These are phyloP conservation scores for Vanacampus margaritifer DNA, from an alignment of 2,113 vertebrate genomes.

Conservation along the genomic window DNA sequence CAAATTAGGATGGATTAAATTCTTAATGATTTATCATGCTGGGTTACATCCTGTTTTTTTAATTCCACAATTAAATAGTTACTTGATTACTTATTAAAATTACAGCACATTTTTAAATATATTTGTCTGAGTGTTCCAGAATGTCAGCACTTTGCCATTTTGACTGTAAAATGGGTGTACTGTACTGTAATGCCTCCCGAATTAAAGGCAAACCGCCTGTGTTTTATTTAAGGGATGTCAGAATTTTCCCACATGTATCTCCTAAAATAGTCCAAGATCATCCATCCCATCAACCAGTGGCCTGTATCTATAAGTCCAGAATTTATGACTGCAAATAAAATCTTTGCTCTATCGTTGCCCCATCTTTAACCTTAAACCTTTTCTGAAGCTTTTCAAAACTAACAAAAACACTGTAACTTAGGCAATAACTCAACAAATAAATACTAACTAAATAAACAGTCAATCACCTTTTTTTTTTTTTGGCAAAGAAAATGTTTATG, in stretches of 20 bases:
- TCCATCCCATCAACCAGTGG: constrained; percentile 2
- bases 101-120: constrained; percentile 22
- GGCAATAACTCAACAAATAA: too few relatives aligned
- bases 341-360: background rate
- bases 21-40: constrained; percentile 34
- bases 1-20: constrained; percentile 36
- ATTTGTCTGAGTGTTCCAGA: constrained; percentile 6
- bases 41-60: constrained; percentile 8
- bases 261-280: background rate
- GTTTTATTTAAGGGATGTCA: background rate
- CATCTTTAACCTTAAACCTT: background rate
- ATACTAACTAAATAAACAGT: too few relatives aligned
- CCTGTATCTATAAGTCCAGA: background rate
- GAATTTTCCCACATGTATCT: background rate
- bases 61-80: constrained; percentile 19
- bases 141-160: constrained; percentile 6
- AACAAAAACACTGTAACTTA: background rate
- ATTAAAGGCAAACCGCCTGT: constrained; percentile 2
- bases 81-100: constrained; percentile 25
- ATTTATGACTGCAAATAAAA: background rate
- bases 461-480: too few relatives aligned
- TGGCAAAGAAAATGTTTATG: too few relatives aligned
- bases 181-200: constrained; percentile 5
- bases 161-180: constrained; percentile 4
- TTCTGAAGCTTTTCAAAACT: background rate